A percentile compares a stretch with the other conserved stretches of the same genome.
phyloP scores from a whole-genome alignment of 2,888 invertebrate species.

The Allacma fusca region DNA sequence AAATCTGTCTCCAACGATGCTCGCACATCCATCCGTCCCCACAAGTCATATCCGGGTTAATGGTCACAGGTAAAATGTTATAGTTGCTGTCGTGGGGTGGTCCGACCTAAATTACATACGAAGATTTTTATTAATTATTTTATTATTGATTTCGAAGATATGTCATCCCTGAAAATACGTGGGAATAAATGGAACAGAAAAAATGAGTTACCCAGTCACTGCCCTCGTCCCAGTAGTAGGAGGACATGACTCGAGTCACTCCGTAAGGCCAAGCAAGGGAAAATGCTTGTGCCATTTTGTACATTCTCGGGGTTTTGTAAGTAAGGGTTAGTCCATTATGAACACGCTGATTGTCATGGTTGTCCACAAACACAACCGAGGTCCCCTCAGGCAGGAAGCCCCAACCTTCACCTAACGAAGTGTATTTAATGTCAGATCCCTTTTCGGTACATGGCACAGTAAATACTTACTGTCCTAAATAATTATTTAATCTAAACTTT shows the following conservation, averaged over 20 bases:
- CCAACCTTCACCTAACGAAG: slow-evolving; percentile 72
- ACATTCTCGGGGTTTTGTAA: slow-evolving; percentile 52
- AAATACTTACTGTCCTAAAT: too few relatives aligned
- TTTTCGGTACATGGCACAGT: too few relatives aligned
- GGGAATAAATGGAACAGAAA: too few relatives aligned
- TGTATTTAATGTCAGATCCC: too few relatives aligned
- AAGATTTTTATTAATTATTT: too few relatives aligned
- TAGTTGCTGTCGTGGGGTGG: slow-evolving; percentile 63
- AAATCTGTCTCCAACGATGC: slow-evolving; percentile 70
- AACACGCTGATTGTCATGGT: slow-evolving; percentile 87
- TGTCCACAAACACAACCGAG: slow-evolving; percentile 83
- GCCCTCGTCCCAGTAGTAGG: slow-evolving; percentile 68
- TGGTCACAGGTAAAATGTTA: slow-evolving; percentile 64
- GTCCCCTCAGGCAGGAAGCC: slow-evolving; percentile 70
- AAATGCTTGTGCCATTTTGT: slow-evolving; percentile 79
- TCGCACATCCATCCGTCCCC: slow-evolving; percentile 66
- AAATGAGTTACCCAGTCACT: slow-evolving; percentile 46
- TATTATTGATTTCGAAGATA: too few relatives aligned
- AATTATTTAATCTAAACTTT: too few relatives aligned
- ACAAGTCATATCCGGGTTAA: slow-evolving; percentile 64
- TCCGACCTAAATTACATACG: too few relatives aligned
- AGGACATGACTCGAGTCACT: slow-evolving; percentile 76
- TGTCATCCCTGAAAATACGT: too few relatives aligned
- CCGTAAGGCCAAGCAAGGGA: slow-evolving; percentile 88
- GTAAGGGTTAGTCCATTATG: slow-evolving; percentile 57